These are phyloP conservation scores for Pseudopipra pipra DNA, from an alignment of 2,113 vertebrate species.

Conservation along the genomic window DNA sequence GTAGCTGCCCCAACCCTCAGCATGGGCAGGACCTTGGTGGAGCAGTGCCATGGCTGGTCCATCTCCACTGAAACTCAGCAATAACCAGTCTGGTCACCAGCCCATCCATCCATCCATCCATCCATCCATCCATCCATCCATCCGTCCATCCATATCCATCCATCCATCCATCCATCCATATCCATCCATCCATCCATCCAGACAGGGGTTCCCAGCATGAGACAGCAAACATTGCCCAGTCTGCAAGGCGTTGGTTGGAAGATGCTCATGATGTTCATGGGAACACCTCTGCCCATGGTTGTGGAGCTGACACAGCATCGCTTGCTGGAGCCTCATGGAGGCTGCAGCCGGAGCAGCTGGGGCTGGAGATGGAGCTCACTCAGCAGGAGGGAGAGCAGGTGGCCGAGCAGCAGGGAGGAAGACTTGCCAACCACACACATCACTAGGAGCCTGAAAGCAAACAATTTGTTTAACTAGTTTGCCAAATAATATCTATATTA, in stretches of 20 bases:
- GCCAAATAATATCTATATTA: conserved; percentile 64
- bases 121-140: too few species aligned
- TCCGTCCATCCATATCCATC: too few species aligned
- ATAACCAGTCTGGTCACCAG: background rate
- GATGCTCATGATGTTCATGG: rapidly evolving
- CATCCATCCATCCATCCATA: too few species aligned
- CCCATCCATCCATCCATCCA: background rate
- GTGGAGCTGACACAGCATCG: rapidly evolving
- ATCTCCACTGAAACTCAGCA: background rate
- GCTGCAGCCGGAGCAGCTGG: background rate
- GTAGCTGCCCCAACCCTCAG: rapidly evolving
- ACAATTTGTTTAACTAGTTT: conserved; percentile 56
- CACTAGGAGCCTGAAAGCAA: conserved; percentile 31
- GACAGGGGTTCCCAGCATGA: rapidly evolving
- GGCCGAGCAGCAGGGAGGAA: conserved; percentile 30
- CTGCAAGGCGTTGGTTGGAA: rapidly evolving
- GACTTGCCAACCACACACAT: background rate
- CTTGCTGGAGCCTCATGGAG: background rate
- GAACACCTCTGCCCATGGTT: rapidly evolving
- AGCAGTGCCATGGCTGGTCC: background rate
- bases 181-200: too few species aligned
- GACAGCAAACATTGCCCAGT: background rate
- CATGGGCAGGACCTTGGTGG: rapidly evolving
- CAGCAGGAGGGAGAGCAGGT: conserved; percentile 48
- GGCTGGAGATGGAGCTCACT: background rate